A percentile compares a stretch with the other conserved stretches of the same genome.
phyloP scores from a whole-genome alignment of 2,113 vertebrate species.

The Chlamydotis undulata region DNA sequence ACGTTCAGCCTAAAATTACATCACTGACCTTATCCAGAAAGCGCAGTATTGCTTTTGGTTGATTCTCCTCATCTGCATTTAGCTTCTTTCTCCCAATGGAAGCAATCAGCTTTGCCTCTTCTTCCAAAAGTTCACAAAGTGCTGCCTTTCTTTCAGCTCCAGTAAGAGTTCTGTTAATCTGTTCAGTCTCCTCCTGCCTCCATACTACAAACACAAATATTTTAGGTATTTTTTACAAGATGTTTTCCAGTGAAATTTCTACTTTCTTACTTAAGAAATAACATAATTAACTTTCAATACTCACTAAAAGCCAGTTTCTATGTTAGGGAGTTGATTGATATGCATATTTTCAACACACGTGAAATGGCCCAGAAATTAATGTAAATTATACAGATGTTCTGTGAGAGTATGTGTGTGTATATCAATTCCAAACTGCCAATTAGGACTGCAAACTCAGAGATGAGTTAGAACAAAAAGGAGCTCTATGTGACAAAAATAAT shows the following conservation, averaged over 20 bases:
- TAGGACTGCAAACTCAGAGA: background rate
- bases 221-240: background rate
- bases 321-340: background rate
- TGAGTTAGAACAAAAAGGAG: background rate
- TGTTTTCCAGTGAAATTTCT: background rate
- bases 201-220: conserved; percentile 80
- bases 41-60: conserved; percentile 68
- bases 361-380: background rate
- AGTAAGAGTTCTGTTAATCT: conserved; percentile 74
- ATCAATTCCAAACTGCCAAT: background rate
- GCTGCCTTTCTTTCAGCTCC: conserved; percentile 88
- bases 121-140: conserved; percentile 86
- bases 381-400: background rate
- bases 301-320: background rate
- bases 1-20: conserved; percentile 3
- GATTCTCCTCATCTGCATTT: conserved; percentile 58
- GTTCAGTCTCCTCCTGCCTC: conserved; percentile 78
- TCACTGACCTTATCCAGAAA: conserved; percentile 88
- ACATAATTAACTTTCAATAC: background rate
- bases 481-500: background rate
- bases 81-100: conserved; percentile 81
- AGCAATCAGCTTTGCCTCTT: conserved; percentile 85
- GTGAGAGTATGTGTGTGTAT: background rate
- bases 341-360: background rate
- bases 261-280: background rate